Percentiles rank a stretch among this genome's conserved stretches.
Evolutionary conservation across 2,113 vertebrate genomes (phyloP).

Genomic region (Erpornis zantholeuca): DNA sequence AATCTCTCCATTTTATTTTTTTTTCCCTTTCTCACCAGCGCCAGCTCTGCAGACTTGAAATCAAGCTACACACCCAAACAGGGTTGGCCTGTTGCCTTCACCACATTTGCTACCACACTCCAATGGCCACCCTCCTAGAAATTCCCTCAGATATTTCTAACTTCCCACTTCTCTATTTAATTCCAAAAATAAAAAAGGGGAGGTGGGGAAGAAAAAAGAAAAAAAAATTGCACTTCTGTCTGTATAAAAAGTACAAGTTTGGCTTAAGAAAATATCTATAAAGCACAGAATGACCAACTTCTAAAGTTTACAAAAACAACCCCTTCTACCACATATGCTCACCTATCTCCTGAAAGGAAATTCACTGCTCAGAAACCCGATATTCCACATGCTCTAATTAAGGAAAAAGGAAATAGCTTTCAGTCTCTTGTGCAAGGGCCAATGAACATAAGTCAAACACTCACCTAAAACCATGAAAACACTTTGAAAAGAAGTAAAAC

Average conservation of each 20-base stretch:
- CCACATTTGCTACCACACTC: neutral
- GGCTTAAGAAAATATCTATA: neutral
- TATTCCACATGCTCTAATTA: constrained; percentile 15
- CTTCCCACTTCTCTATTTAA: neutral
- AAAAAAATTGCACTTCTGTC: neutral
- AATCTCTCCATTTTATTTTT: neutral
- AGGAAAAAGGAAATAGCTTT: constrained; percentile 48
- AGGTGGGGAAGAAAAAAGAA: fast-evolving
- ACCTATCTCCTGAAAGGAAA: constrained; percentile 46
- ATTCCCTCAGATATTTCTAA: neutral
- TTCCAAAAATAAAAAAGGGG: neutral
- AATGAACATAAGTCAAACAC: constrained; percentile 30
- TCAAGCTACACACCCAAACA: neutral
- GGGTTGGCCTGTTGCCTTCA: neutral
- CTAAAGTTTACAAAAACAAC: neutral
- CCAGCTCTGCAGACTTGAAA: neutral
- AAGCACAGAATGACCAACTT: neutral
- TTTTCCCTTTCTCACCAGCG: neutral
- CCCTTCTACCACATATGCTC: neutral
- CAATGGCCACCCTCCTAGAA: neutral
- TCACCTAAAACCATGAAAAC: constrained; percentile 32
- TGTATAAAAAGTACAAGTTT: neutral
- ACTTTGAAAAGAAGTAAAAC: constrained; percentile 39
- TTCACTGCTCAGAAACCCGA: constrained; percentile 8
- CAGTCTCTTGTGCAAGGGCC: constrained; percentile 9